Conservation (phyloP, 2,888 invertebrate species). For the Serrognathus titanus region DNA sequence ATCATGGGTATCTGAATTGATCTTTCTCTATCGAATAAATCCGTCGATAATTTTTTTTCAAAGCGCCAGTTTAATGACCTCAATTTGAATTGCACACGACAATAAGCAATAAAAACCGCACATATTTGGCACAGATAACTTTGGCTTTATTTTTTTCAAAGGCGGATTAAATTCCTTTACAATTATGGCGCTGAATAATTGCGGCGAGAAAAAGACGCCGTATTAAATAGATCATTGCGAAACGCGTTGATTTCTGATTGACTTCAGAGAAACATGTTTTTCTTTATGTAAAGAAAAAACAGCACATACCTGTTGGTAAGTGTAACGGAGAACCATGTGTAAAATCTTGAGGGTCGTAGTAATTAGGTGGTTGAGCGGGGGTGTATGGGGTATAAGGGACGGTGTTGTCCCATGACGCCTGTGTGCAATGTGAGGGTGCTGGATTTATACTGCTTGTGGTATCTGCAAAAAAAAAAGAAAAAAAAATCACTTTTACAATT, state of each 20-base stretch:
- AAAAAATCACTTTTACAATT: background rate
- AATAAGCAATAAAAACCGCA: constrained; percentile 11
- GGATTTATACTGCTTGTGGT: constrained; percentile 52
- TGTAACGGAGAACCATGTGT: constrained; percentile 54
- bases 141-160: constrained; percentile 13
- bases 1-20: too few species aligned
- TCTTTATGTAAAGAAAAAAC: too few species aligned
- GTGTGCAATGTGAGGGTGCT: constrained; percentile 24
- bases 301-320: constrained; percentile 56
- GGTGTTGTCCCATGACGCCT: constrained; percentile 44
- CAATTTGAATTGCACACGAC: background rate
- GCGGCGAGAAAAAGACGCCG: background rate
- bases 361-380: constrained; percentile 50
- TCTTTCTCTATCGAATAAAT: too few species aligned
- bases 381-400: constrained; percentile 54
- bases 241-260: too few species aligned
- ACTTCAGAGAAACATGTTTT: too few species aligned
- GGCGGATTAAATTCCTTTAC: background rate
- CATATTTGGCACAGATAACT: constrained; percentile 16
- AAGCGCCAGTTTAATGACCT: too few species aligned
- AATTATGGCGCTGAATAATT: background rate
- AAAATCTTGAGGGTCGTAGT: constrained; percentile 51
- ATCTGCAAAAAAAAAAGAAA: constrained; percentile 46
- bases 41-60: too few species aligned
- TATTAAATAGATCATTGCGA: background rate